A percentile compares a stretch with the other conserved stretches of the same genome.
Evolutionary conservation across 2,113 vertebrate genomes (phyloP).

Genomic region (Plecotus auritus): DNA sequence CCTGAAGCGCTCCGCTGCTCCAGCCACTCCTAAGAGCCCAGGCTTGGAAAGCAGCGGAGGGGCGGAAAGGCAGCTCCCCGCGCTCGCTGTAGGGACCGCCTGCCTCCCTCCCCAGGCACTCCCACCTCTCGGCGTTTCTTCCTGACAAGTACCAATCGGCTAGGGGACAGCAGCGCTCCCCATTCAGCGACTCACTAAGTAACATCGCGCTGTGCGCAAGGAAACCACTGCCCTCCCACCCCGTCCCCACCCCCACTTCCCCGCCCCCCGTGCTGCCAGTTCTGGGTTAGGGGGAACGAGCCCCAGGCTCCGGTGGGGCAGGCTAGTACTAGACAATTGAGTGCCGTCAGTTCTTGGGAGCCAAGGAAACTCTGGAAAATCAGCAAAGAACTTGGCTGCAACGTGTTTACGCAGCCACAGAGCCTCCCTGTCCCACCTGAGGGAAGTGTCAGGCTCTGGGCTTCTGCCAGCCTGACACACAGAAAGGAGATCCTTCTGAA

Average conservation of each 20-base stretch:
- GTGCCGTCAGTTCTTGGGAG: neutral
- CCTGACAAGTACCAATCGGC: constrained; percentile 71
- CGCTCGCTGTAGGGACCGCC: constrained; percentile 62
- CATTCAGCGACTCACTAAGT: constrained; percentile 52
- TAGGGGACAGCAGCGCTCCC: constrained; percentile 69
- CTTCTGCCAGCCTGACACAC: constrained; percentile 53
- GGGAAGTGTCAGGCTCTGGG: constrained; percentile 49
- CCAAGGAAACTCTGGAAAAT: constrained; percentile 8
- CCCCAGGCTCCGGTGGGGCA: neutral
- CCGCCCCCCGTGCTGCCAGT: neutral
- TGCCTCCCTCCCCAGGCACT: constrained; percentile 68
- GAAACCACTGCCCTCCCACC: neutral
- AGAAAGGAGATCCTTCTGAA: constrained; percentile 37
- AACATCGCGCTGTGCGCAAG: constrained; percentile 13
- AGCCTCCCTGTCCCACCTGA: constrained; percentile 15
- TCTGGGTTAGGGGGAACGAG: neutral
- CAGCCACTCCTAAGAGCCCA: constrained; percentile 68
- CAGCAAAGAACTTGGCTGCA: constrained; percentile 48
- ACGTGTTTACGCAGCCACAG: neutral
- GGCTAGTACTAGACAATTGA: neutral
- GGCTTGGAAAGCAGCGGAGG: constrained; percentile 58
- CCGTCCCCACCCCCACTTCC: neutral
- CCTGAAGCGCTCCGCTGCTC: constrained; percentile 69
- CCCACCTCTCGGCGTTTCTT: constrained; percentile 66
- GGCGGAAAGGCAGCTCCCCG: constrained; percentile 62